These are phyloP conservation scores for Tychaedon coryphoeus DNA, from an alignment of 2,113 vertebrate species.

Conservation along the genomic window DNA sequence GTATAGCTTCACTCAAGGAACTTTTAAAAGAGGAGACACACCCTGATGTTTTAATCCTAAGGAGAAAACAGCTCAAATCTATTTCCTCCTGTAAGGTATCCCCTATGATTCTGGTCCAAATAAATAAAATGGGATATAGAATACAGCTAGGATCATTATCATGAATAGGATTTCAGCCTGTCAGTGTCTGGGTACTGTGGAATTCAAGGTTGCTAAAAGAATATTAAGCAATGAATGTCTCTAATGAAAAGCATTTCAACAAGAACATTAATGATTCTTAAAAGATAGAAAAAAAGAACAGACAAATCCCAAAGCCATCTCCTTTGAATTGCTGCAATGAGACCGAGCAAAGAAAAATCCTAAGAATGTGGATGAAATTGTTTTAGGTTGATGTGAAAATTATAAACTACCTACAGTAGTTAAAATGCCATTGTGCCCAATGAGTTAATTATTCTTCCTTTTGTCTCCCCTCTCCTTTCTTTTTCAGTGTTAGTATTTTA, in stretches of 20 bases:
- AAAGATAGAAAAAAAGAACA: background rate
- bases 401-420: conserved; percentile 15
- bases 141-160: background rate
- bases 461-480: background rate
- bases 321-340: background rate
- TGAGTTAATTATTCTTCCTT: background rate
- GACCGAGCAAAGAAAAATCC: conserved; percentile 9
- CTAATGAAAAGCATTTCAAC: conserved; percentile 54
- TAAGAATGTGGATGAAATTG: conserved; percentile 22
- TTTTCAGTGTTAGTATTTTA: background rate
- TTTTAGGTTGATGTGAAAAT: conserved; percentile 41
- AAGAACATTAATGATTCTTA: conserved; percentile 32
- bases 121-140: background rate
- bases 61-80: background rate
- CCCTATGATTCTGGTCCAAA: background rate
- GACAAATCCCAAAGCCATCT: background rate
- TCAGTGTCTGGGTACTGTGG: background rate
- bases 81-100: background rate
- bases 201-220: conserved; percentile 34
- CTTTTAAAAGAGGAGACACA: background rate
- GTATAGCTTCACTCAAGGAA: background rate
- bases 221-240: background rate
- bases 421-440: background rate
- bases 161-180: background rate
- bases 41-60: background rate